Evolutionary conservation across 1,140 invertebrate genomes (phyloP).

Genomic region (Sminthurides bifidus): DNA sequence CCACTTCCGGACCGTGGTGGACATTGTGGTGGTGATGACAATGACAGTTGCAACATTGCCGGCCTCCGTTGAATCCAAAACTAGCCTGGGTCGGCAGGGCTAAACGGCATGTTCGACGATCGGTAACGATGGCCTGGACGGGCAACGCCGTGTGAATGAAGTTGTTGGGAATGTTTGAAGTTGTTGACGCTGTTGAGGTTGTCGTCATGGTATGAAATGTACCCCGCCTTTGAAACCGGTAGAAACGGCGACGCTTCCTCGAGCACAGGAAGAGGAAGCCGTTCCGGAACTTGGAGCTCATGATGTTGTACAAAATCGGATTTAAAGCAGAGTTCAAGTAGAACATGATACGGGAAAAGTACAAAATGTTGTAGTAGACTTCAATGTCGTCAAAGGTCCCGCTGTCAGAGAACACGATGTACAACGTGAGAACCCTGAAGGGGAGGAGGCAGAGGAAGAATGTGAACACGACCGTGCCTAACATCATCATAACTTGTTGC

Average conservation of each 20-base stretch:
- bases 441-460: constrained; percentile 80
- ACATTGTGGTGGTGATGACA: background rate
- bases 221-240: constrained; percentile 19
- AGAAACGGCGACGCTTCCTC: constrained; percentile 33
- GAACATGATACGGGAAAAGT: constrained; percentile 70
- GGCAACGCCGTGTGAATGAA: constrained; percentile 11
- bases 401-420: constrained; percentile 52
- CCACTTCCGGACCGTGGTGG: too few relatives aligned
- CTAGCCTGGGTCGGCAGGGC: too few relatives aligned
- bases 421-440: constrained; percentile 68
- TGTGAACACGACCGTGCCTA: constrained; percentile 66
- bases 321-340: constrained; percentile 79
- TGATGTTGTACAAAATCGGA: constrained; percentile 63
- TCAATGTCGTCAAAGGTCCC: constrained; percentile 47
- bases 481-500: constrained; percentile 56
- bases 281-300: constrained; percentile 64
- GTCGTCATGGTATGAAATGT: constrained; percentile 30
- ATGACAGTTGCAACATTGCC: constrained; percentile 2
- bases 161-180: constrained; percentile 15
- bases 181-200: constrained; percentile 9
- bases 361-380: constrained; percentile 67
- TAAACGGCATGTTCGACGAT: too few relatives aligned
- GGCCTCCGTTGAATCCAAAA: too few relatives aligned
- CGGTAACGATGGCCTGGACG: too few relatives aligned
- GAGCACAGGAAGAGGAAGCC: constrained; percentile 57